Evolutionary conservation across 1,140 invertebrate genomes (phyloP).

Genomic region (Spodoptera litura): DNA sequence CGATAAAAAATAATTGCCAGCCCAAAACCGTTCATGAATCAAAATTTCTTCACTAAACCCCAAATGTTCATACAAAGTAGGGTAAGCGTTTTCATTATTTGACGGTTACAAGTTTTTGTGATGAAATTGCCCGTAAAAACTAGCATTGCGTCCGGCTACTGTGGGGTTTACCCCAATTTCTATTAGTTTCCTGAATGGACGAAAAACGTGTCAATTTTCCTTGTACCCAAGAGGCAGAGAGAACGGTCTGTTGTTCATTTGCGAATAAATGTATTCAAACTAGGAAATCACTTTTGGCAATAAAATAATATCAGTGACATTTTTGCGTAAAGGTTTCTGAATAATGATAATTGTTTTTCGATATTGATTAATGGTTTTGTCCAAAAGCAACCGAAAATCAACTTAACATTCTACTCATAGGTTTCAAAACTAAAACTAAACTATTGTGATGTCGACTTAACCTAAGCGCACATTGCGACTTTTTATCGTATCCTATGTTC

Average conservation of each 20-base stretch:
- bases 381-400: too few species aligned
- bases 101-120: constrained; percentile 45
- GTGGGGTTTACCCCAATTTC: constrained; percentile 32
- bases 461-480: too few species aligned
- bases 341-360: too few species aligned
- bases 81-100: constrained; percentile 21
- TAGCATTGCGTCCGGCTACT: neutral
- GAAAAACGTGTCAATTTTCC: constrained; percentile 44
- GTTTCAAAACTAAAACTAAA: too few species aligned
- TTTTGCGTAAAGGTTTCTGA: too few species aligned
- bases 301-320: too few species aligned
- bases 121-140: constrained; percentile 44
- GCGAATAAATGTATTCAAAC: constrained; percentile 30
- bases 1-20: constrained; percentile 1
- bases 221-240: neutral
- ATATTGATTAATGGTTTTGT: too few species aligned
- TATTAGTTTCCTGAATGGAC: constrained; percentile 34
- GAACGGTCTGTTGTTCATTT: constrained; percentile 28
- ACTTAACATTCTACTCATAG: too few species aligned
- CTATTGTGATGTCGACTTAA: too few species aligned
- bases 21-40: constrained; percentile 5
- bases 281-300: neutral
- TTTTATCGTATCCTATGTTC: too few species aligned
- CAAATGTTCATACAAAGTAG: constrained; percentile 33
- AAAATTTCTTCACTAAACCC: constrained; percentile 6